These are phyloP conservation scores for Calameuta filiformis DNA, from an alignment of 2,888 invertebrate genomes.

Conservation along the genomic window DNA sequence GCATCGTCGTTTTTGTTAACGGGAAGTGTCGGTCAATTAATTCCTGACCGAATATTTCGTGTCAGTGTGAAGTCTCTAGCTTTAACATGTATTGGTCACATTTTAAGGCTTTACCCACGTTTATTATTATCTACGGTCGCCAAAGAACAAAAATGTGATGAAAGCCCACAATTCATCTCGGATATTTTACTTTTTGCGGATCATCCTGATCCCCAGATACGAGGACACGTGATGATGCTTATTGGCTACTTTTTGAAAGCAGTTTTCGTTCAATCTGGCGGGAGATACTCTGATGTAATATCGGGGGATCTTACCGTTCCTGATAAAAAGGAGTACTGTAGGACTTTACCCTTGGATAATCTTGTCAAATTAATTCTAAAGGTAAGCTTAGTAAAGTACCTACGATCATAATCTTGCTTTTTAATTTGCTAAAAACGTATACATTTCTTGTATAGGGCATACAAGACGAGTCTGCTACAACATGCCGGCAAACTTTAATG, in stretches of 20 bases:
- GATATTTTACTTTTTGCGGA: conserved; percentile 78
- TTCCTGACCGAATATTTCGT: conserved; percentile 81
- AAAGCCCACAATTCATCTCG: conserved; percentile 71
- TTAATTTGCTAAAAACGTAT: background rate
- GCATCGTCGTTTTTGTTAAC: conserved; percentile 79
- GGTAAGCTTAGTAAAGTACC: conserved; percentile 59
- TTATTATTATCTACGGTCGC: conserved; percentile 73
- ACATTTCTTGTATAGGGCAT: conserved; percentile 71
- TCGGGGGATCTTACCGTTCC: conserved; percentile 35
- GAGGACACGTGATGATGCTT: conserved; percentile 77
- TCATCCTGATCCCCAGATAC: conserved; percentile 85
- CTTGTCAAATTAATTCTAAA: conserved; percentile 70
- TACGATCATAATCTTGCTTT: background rate
- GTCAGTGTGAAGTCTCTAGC: conserved; percentile 93
- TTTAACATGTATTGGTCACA: conserved; percentile 80
- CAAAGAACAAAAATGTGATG: conserved; percentile 38
- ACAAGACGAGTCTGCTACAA: conserved; percentile 79
- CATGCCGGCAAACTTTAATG: conserved; percentile 78
- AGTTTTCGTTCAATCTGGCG: conserved; percentile 70
- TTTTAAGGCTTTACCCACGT: conserved; percentile 80
- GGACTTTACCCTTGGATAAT: conserved; percentile 65
- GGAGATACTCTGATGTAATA: conserved; percentile 34
- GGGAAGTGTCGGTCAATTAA: conserved; percentile 71
- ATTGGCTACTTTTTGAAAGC: conserved; percentile 76
- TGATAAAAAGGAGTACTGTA: conserved; percentile 61